Conservation (phyloP, 2,113 vertebrate species). For the Odobenus rosmarus region DNA sequence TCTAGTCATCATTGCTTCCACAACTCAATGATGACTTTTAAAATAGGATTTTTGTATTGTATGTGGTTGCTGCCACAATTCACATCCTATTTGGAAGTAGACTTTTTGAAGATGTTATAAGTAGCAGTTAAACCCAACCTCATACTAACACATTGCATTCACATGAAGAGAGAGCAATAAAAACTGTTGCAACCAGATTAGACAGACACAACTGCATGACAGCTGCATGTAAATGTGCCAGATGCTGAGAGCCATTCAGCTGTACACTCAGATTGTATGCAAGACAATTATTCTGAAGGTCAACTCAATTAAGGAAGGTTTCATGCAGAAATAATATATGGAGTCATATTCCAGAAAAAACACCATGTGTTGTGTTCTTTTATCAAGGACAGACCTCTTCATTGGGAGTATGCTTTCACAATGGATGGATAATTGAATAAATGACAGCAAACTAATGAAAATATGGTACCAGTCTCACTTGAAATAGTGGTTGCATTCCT, state of each 20-base stretch:
- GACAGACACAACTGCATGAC: neutral
- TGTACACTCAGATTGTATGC: neutral
- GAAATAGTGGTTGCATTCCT: neutral
- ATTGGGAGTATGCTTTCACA: neutral
- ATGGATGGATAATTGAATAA: neutral
- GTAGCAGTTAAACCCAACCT: neutral
- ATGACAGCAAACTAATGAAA: neutral
- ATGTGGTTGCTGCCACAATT: neutral
- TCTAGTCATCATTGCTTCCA: neutral
- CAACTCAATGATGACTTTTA: neutral
- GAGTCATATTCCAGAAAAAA: neutral
- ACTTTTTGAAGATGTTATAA: neutral
- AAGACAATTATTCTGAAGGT: neutral
- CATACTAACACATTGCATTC: neutral
- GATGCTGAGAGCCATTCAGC: neutral
- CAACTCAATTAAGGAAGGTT: neutral
- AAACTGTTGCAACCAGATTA: too few relatives aligned
- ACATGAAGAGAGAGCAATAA: neutral
- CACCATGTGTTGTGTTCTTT: neutral
- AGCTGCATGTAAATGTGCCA: neutral
- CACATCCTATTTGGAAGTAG: neutral
- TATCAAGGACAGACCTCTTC: neutral
- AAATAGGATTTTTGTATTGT: neutral
- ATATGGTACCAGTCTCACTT: neutral
- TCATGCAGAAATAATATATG: neutral